Base-by-base conservation (phyloP, 2,888 invertebrate genomes). In the Furcula furcula region DNA sequence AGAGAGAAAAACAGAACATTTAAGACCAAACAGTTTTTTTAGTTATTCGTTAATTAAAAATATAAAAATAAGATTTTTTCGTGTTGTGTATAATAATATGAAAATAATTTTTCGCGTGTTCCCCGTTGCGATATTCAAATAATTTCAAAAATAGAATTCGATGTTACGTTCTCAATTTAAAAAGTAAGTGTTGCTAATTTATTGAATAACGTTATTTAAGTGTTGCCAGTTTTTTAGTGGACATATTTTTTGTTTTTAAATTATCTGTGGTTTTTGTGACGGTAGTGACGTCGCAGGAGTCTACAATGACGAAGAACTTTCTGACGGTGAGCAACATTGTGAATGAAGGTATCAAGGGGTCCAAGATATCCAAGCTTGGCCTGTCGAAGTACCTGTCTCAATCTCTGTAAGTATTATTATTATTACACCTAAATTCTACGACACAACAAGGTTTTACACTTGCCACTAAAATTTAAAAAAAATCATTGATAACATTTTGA, bases 401-500 rank as follows among this genome's bases (percentile, higher is more conserved):
- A 74, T 94, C 94, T 81, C 90, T 94, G 94, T 94, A 90, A 94
- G 94, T 93, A 91, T 15, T 45, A n/a, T n/a, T n/a, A n/a, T n/a
- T n/a, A n/a, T n/a, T n/a, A n/a, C n/a, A n/a, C n/a, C n/a, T n/a
- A n/a, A n/a, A n/a, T n/a, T n/a, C n/a, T n/a, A n/a, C n/a, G n/a
- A n/a, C n/a, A n/a, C n/a, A n/a, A n/a, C n/a, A n/a, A n/a, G n/a
- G n/a, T n/a, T n/a, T n/a, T n/a, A n/a, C n/a, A n/a, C n/a, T n/a
- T n/a, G n/a, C n/a, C n/a, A n/a, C n/a, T n/a, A n/a, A n/a, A n/a
- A n/a, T n/a, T n/a, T n/a, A n/a, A n/a, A n/a, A n/a, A n/a, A n/a
- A n/a, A n/a, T n/a, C n/a, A n/a, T n/a, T n/a, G n/a, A n/a, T n/a
- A n/a, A n/a, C n/a, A n/a, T n/a, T n/a, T n/a, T n/a, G n/a, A n/a